A percentile compares a stretch with the other conserved stretches of the same genome.
These are phyloP conservation scores for Aepyceros melampus DNA, from an alignment of 2,113 vertebrate genomes.

Conservation along the genomic window DNA sequence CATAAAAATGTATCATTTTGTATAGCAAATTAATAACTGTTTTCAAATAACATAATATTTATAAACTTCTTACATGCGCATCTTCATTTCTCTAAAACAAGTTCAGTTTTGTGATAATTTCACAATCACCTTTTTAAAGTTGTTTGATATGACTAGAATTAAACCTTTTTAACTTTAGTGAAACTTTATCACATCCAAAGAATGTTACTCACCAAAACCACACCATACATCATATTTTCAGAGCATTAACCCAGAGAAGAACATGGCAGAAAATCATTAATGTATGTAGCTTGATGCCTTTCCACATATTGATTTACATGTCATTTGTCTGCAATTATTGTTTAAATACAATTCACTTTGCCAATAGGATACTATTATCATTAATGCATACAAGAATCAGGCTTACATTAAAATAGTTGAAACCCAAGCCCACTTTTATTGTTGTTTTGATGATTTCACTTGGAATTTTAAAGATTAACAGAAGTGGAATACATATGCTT, in stretches of 20 bases:
- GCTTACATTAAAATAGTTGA: conserved; percentile 72
- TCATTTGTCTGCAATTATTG: conserved; percentile 79
- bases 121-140: conserved; percentile 29
- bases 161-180: conserved; percentile 45
- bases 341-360: conserved; percentile 80
- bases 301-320: conserved; percentile 78
- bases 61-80: background rate
- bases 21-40: background rate
- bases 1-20: background rate
- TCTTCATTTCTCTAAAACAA: background rate
- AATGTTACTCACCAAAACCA: conserved; percentile 66
- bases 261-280: conserved; percentile 78
- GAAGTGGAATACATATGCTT: background rate
- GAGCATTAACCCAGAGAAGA: conserved; percentile 68
- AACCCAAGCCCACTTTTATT: background rate
- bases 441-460: conserved; percentile 25
- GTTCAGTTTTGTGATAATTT: background rate
- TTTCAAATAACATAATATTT: background rate
- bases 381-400: conserved; percentile 60
- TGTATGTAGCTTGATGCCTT: conserved; percentile 63
- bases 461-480: conserved; percentile 28
- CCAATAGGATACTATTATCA: conserved; percentile 80
- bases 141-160: background rate
- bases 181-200: conserved; percentile 37
- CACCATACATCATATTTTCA: conserved; percentile 69